Conservation (phyloP, 2,113 vertebrate species). For the Terrapene triunguis region DNA sequence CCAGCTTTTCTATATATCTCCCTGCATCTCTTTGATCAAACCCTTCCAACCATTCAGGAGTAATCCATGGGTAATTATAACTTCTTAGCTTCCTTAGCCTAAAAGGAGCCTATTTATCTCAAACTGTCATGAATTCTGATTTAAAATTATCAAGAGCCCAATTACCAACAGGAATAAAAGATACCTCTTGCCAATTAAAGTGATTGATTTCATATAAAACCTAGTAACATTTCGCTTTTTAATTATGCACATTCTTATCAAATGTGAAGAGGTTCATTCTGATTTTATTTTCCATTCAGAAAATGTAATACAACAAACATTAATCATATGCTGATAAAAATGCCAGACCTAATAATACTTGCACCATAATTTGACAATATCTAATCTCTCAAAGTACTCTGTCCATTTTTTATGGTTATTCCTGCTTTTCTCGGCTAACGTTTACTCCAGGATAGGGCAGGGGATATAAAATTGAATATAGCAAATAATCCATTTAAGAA, state of each 20-base stretch:
- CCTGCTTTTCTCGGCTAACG: neutral
- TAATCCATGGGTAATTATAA: constrained; percentile 73
- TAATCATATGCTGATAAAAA: constrained; percentile 27
- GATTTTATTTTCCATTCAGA: constrained; percentile 65
- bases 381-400: constrained; percentile 2
- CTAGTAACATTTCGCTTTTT: constrained; percentile 69
- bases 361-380: constrained; percentile 19
- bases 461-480: neutral
- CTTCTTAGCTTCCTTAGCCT: constrained; percentile 66
- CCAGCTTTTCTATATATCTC: constrained; percentile 26
- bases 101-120: constrained; percentile 74
- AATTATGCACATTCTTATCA: constrained; percentile 72
- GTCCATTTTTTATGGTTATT: neutral
- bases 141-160: constrained; percentile 77
- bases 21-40: constrained; percentile 64
- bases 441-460: neutral
- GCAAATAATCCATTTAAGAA: neutral
- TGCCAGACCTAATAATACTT: constrained; percentile 30
- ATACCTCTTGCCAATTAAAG: constrained; percentile 77
- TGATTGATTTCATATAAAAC: constrained; percentile 74
- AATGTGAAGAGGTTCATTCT: constrained; percentile 55
- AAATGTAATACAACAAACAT: constrained; percentile 51
- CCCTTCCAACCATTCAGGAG: constrained; percentile 56
- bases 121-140: constrained; percentile 69
- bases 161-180: constrained; percentile 56